phyloP scores from a whole-genome alignment of 2,797 vertebrate species.

The Sebastes wilsoni region DNA sequence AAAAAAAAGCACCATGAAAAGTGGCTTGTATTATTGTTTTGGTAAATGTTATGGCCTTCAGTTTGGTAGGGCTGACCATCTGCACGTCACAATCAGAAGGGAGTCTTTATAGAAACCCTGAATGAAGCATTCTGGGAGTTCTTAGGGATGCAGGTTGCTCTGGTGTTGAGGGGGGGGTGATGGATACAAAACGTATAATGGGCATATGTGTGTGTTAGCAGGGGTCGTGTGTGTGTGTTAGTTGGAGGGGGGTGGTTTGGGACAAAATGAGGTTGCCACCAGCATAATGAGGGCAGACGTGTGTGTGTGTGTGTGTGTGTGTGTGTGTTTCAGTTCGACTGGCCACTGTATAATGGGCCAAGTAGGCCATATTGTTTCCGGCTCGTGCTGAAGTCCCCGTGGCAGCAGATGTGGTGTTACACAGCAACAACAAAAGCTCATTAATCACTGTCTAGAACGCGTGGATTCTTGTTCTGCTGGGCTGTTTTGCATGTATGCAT shows the following conservation, averaged over 20 bases:
- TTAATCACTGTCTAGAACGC: constrained; percentile 77
- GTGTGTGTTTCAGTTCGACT: constrained; percentile 36
- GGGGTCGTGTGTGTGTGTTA: constrained; percentile 27
- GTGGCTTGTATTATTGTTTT: not conserved
- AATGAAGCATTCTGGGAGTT: constrained; percentile 30
- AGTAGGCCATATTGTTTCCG: constrained; percentile 72
- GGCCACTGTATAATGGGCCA: constrained; percentile 59
- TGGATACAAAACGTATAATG: constrained; percentile 32
- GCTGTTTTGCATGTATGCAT: constrained; percentile 46
- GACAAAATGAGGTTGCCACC: constrained; percentile 55
- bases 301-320: constrained; percentile 34
- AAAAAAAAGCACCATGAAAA: not conserved
- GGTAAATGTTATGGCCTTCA: not conserved
- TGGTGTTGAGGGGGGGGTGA: constrained; percentile 9
- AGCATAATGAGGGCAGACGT: constrained; percentile 51
- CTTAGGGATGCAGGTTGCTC: not conserved
- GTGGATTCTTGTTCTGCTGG: constrained; percentile 16
- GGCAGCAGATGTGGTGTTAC: constrained; percentile 81
- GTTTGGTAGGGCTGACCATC: not conserved
- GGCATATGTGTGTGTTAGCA: constrained; percentile 31
- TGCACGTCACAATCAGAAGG: not conserved
- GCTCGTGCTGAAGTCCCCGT: constrained; percentile 70
- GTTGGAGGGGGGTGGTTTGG: constrained; percentile 8
- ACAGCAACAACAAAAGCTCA: constrained; percentile 73
- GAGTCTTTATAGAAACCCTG: not conserved